Evolutionary conservation across 2,797 vertebrate genomes (phyloP), one percentile per base, ranked within the genome.

Genomic region (Macrochelys suwanniensis): DNA sequence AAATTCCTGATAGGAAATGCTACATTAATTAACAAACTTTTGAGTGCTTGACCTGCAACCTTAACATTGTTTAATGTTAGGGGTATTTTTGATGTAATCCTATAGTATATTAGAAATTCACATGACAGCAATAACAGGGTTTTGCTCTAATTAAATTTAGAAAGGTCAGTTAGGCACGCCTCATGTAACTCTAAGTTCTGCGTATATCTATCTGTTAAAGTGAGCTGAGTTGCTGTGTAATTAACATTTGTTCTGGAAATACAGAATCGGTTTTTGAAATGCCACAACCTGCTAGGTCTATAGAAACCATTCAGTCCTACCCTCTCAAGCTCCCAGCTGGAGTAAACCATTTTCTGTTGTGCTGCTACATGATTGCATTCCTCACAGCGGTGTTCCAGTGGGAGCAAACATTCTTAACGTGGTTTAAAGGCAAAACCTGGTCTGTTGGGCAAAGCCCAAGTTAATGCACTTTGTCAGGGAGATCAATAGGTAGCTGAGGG

Each of bases 221-320:
- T 77, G 45, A 77, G 45, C 42, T 31, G 7, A 49, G 26, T 77
- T 77, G 74, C 15, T 77, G 15, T 77, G 28, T 86, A 84, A 93
- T 92, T 94, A 85, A 78, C 92, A 85, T 57, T 5, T 85, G 91
- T 87, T 80, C 87, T 6, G 2, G 57, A 88, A 93, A 91, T 89
- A 92, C 23, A 33, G 68, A 79, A 42, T 85, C 79, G 42, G n/a
- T 79, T 78, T 95, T 59, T 93, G 88, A 68, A 89, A 93, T 95
- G 7, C 42, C 57, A 6, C 49, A 71, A 65, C 26, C 11, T 84
- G 54, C 71, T 78, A 42, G 19, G 74, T 47, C 65, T 78, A 89
- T 80, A 80, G 56, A 87, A 83, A 59, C n/a, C 15, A 50, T 71
- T 74, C n/a, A 78, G 74, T 83, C 5, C 74, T 26, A 31, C 59